These are phyloP conservation scores for Altica lythri DNA, from an alignment of 2,888 invertebrate species.

Conservation along the genomic window DNA sequence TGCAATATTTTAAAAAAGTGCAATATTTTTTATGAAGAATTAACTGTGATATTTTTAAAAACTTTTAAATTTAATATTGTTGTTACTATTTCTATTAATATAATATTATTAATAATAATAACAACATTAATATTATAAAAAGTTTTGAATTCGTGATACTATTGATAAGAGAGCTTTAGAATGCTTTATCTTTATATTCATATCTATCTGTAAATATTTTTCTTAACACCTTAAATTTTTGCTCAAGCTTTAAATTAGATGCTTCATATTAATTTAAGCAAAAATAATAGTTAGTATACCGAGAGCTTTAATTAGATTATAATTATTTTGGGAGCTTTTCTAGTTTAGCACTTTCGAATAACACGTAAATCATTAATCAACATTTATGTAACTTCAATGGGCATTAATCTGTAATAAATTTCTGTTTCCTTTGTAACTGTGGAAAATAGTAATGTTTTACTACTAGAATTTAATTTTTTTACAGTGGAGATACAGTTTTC, in stretches of 20 bases:
- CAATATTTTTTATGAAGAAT: constrained; percentile 25
- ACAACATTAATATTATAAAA: neutral
- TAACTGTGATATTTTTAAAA: constrained; percentile 23
- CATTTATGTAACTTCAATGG: too few species aligned
- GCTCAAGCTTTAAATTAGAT: constrained; percentile 55
- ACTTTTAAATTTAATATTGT: constrained; percentile 10
- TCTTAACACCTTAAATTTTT: constrained; percentile 52
- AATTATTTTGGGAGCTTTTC: too few species aligned
- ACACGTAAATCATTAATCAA: too few species aligned
- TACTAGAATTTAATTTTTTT: too few species aligned
- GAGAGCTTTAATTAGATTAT: constrained; percentile 30
- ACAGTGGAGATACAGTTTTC: too few species aligned
- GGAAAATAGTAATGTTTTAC: too few species aligned
- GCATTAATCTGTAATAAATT: too few species aligned
- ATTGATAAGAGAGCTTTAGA: neutral
- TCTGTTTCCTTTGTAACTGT: too few species aligned
- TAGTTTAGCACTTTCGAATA: too few species aligned
- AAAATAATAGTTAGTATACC: constrained; percentile 9
- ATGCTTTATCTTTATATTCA: constrained; percentile 7
- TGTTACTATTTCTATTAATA: neutral
- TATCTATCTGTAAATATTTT: constrained; percentile 33
- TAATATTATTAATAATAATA: neutral
- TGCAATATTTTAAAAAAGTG: constrained; percentile 29
- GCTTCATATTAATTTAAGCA: constrained; percentile 22
- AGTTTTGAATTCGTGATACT: constrained; percentile 22